Conservation (phyloP, 2,797 vertebrate genomes). For the Chelmon rostratus region DNA sequence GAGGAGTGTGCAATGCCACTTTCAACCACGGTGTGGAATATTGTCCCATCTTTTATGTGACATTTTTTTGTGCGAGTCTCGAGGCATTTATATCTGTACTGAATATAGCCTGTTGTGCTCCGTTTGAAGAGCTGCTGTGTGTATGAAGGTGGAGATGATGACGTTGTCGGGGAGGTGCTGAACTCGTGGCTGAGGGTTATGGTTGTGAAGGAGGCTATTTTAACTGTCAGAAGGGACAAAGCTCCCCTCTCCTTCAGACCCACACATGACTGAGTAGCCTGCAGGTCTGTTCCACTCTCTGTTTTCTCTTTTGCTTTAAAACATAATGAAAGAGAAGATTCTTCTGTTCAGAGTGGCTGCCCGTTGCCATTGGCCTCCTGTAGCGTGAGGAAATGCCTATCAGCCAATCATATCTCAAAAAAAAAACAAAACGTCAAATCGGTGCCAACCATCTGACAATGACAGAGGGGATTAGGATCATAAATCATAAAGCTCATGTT, state of each 20-base stretch:
- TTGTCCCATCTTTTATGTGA: conserved; percentile 54
- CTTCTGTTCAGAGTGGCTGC: conserved; percentile 67
- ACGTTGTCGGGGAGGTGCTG: conserved; percentile 68
- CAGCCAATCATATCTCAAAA: conserved; percentile 68
- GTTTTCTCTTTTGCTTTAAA: conserved; percentile 60
- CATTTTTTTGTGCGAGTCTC: conserved; percentile 54
- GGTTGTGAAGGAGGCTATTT: conserved; percentile 73
- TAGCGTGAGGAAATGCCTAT: conserved; percentile 69
- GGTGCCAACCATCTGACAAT: conserved; percentile 78
- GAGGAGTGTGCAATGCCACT: conserved; percentile 47
- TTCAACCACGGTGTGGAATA: conserved; percentile 49
- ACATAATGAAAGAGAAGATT: conserved; percentile 69
- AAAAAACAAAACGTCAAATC: conserved; percentile 57
- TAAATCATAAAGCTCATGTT: conserved; percentile 66
- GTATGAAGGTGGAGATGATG: conserved; percentile 66
- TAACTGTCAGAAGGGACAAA: conserved; percentile 69
- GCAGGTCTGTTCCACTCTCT: conserved; percentile 71
- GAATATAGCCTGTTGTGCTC: conserved; percentile 77
- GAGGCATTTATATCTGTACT: conserved; percentile 52
- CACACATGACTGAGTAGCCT: conserved; percentile 73
- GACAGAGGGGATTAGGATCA: conserved; percentile 69
- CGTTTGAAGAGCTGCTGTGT: conserved; percentile 69
- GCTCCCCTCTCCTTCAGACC: conserved; percentile 65
- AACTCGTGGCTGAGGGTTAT: conserved; percentile 70
- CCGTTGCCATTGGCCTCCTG: conserved; percentile 69